A percentile compares a stretch with the other conserved stretches of the same genome.
Conservation (phyloP, 1,140 invertebrate genomes). For the Caenorhabditis inopinata region DNA sequence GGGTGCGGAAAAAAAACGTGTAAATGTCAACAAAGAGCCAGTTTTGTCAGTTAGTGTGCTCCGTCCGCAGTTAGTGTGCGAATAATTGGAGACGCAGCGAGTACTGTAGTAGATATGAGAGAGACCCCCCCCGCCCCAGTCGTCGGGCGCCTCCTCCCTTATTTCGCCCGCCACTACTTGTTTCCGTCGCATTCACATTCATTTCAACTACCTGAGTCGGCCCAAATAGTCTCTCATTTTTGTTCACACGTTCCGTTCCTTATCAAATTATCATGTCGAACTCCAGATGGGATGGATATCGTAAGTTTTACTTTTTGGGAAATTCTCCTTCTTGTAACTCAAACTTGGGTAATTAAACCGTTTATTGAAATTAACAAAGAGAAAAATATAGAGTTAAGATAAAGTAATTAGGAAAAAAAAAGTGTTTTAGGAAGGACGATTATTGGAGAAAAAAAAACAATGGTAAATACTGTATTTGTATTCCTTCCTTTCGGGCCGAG, state of each 20-base stretch:
- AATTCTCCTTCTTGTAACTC: too few relatives aligned
- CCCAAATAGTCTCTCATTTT: too few relatives aligned
- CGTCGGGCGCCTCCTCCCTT: not conserved
- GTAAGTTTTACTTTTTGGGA: not conserved
- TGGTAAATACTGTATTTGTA: too few relatives aligned
- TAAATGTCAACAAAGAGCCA: constrained; percentile 29
- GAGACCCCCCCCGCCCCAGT: not conserved
- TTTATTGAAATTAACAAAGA: too few relatives aligned
- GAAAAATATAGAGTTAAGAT: too few relatives aligned
- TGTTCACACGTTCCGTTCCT: constrained; percentile 25
- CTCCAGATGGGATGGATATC: constrained; percentile 26
- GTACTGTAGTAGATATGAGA: constrained; percentile 17
- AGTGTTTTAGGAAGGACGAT: too few relatives aligned
- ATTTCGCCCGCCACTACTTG: not conserved
- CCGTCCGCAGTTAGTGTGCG: not conserved
- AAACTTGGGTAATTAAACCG: too few relatives aligned
- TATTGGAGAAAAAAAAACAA: too few relatives aligned
- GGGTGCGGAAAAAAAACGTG: not conserved
- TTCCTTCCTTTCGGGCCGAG: too few relatives aligned
- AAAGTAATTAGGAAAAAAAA: too few relatives aligned
- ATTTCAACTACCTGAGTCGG: not conserved
- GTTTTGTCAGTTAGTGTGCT: not conserved
- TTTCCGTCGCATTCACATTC: constrained; percentile 25
- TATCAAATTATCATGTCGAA: constrained; percentile 19
- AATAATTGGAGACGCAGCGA: not conserved